These are phyloP conservation scores for Limanda limanda DNA, from an alignment of 2,113 vertebrate genomes.

Conservation along the genomic window DNA sequence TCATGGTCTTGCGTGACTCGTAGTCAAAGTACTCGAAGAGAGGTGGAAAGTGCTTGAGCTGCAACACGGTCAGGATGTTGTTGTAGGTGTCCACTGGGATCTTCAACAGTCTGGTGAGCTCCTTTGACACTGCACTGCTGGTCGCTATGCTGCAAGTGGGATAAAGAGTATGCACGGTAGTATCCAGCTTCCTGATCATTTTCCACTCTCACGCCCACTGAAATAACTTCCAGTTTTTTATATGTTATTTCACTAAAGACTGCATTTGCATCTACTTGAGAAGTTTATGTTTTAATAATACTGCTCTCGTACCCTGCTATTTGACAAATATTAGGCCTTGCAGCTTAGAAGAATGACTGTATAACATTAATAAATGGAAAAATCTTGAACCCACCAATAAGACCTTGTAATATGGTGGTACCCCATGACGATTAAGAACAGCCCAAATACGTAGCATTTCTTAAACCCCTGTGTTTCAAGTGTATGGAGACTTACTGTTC, in stretches of 20 bases:
- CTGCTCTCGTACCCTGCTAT: not conserved
- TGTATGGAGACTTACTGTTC: conserved; percentile 90
- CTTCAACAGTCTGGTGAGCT: conserved; percentile 96
- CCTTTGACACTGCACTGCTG: conserved; percentile 97
- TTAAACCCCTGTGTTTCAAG: not conserved
- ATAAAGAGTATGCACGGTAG: too few relatives aligned
- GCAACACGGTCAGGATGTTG: conserved; percentile 94
- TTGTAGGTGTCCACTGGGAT: conserved; percentile 98
- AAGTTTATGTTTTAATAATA: too few relatives aligned
- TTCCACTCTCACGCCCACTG: too few relatives aligned
- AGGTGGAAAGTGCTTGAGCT: conserved; percentile 96
- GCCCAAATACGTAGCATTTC: not conserved
- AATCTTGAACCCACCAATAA: not conserved
- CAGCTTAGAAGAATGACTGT: not conserved
- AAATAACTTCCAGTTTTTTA: too few relatives aligned
- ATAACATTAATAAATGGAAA: not conserved
- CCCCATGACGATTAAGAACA: not conserved
- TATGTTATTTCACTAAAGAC: too few relatives aligned
- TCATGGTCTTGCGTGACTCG: conserved; percentile 98
- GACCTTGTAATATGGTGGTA: not conserved
- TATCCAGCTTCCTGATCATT: too few relatives aligned
- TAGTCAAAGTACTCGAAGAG: conserved; percentile 99
- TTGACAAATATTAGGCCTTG: not conserved
- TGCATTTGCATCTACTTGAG: too few relatives aligned
- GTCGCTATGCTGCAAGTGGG: conserved; percentile 89